Base-by-base conservation (phyloP, 2,113 vertebrate species). In the mouse (Mus musculus) region DNA sequence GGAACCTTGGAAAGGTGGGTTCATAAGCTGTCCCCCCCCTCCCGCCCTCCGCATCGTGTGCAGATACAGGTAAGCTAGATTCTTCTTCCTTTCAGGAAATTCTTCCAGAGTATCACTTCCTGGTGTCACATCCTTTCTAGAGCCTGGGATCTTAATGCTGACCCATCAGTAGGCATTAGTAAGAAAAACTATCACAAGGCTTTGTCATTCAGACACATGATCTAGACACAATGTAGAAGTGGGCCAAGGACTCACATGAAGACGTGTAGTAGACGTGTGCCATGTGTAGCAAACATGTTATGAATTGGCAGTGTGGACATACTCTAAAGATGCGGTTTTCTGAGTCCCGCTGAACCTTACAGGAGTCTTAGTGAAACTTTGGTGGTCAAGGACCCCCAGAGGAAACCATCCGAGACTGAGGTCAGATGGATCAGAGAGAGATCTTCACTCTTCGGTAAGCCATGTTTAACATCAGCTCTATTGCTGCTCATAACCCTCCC, bases 251-350 rank as follows among this genome's bases (percentile, higher is more conserved):
- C 46, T 22, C 13, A 12, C 39, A 4, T 49, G 8, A 59, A 28
- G 30, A 69, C 3, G 7, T 3, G 2, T 36, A 36, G 19, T 39
- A 22, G 36, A 42, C 2, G 0, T 7, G 63, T 30, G 16, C 49
- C 28, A 3, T 3, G 11, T n/a, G 75, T 13, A 69, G 5, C 30
- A 69, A 22, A 28, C 16, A 20, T 13, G 36, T 19, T 20, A 3
- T 5, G 11, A 46, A 76, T 10, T 13, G 42, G 0, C 1, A 1
- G 4, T 72, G 24, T 42, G 14, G 67, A 33, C 7, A 0, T 46
- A 2, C 24, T 52, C 16, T 56, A 3, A 30, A 26, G 19, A 19
- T 0, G 3, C 7, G 16, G 22, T 73, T 78, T 52, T 30, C n/a
- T 56, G 20, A 8, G 52, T 6, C 19, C 63, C 75, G 2, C 73